Evolutionary conservation across 2,797 vertebrate genomes (phyloP).

Genomic region (Lithobates sylvaticus): DNA sequence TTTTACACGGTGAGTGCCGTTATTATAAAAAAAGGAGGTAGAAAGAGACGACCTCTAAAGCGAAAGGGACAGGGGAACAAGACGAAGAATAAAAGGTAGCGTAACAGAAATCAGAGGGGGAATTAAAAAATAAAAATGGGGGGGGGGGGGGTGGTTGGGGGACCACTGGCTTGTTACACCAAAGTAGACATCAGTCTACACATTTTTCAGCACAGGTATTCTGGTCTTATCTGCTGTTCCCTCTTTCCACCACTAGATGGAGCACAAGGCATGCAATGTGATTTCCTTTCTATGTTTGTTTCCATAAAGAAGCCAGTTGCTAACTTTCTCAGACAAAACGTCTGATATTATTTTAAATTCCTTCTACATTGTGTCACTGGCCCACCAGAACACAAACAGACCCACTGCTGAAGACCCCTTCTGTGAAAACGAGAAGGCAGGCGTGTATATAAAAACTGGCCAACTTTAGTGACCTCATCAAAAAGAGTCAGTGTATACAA

Average conservation of each 20-base stretch:
- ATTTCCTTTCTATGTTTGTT: background rate
- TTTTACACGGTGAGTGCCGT: no score
- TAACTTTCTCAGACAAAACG: background rate
- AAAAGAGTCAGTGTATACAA: background rate
- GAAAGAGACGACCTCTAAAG: no score
- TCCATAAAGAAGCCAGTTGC: background rate
- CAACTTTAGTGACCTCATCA: background rate
- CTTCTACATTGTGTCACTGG: rapidly evolving
- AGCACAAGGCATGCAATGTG: background rate
- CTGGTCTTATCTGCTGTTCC: background rate
- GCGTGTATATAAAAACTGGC: background rate
- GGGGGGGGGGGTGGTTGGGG: no score
- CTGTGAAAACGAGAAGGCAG: background rate
- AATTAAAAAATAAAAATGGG: no score
- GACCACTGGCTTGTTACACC: no score
- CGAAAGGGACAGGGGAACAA: no score
- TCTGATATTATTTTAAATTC: background rate
- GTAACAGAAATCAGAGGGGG: no score
- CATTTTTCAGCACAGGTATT: no score
- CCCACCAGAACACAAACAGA: no score
- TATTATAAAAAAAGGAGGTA: no score
- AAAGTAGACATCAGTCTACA: no score
- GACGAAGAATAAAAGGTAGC: no score
- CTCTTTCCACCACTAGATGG: constrained; percentile 13
- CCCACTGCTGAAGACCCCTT: background rate